A percentile compares a stretch with the other conserved stretches of the same genome.
Evolutionary conservation across 2,797 vertebrate species (phyloP).

Genomic region (Urocyon cinereoargenteus): DNA sequence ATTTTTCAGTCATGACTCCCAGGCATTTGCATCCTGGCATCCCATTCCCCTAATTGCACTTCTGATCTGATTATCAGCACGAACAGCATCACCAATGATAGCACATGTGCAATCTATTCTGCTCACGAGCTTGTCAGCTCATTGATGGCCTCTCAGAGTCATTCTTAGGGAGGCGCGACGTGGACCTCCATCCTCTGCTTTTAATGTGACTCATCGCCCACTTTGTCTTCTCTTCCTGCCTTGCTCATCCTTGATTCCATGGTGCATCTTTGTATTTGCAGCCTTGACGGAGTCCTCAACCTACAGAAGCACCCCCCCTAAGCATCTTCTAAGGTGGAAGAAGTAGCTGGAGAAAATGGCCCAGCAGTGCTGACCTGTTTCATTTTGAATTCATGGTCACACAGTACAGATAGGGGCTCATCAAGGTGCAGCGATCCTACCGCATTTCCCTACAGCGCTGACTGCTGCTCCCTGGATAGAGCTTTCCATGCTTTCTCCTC

Average conservation of each 20-base stretch:
- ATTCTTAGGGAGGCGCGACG: neutral
- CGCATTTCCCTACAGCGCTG: neutral
- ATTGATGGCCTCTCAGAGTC: neutral
- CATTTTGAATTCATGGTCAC: neutral
- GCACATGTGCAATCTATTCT: accelerated
- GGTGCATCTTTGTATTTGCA: neutral
- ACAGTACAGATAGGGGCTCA: neutral
- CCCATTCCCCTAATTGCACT: neutral
- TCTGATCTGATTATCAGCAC: neutral
- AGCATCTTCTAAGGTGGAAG: neutral
- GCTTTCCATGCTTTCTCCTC: neutral
- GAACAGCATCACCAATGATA: too few species aligned
- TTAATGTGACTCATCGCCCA: too few species aligned
- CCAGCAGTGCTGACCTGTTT: neutral
- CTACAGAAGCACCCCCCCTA: too few species aligned
- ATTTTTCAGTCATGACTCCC: neutral
- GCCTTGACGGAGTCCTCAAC: neutral
- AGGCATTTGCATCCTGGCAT: neutral
- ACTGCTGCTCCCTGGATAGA: neutral
- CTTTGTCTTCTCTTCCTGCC: neutral
- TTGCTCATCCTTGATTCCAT: neutral
- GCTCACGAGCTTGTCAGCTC: neutral
- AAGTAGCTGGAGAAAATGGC: neutral
- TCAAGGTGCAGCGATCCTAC: too few species aligned
- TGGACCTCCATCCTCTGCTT: neutral